These are phyloP conservation scores for Plestiodon gilberti DNA, from an alignment of 2,113 vertebrate species.

Conservation along the genomic window DNA sequence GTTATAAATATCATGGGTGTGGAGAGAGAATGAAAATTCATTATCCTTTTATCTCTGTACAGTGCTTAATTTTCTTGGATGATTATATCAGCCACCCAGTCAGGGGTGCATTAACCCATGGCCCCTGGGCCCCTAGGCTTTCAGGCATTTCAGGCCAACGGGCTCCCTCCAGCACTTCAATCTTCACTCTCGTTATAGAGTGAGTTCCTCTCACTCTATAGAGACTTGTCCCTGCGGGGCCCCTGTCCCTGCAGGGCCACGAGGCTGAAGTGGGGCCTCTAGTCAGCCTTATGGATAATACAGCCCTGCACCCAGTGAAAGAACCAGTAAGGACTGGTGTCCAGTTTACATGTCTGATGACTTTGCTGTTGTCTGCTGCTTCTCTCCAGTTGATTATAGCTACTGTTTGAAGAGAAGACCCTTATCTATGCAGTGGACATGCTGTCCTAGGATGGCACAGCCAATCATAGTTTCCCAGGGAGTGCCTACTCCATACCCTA, in stretches of 20 bases:
- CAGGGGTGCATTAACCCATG: too few relatives aligned
- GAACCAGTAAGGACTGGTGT: background rate
- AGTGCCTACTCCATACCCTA: background rate
- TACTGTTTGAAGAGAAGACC: background rate
- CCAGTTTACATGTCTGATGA: background rate
- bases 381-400: background rate
- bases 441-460: background rate
- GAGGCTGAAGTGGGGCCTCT: too few relatives aligned
- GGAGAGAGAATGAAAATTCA: background rate
- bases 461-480: background rate
- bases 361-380: background rate
- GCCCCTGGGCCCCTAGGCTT: too few relatives aligned
- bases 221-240: too few relatives aligned
- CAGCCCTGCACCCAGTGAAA: background rate
- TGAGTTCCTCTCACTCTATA: too few relatives aligned
- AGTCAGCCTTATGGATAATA: too few relatives aligned
- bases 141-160: too few relatives aligned
- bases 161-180: too few relatives aligned
- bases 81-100: too few relatives aligned
- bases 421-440: background rate
- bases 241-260: too few relatives aligned
- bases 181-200: too few relatives aligned
- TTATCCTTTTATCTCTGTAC: background rate
- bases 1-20: background rate
- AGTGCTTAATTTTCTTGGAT: too few relatives aligned